Evolutionary conservation across 1,140 invertebrate species (phyloP), one percentile per base, ranked within the genome.

Genomic region (Ceratoteleas bidentatus): DNA sequence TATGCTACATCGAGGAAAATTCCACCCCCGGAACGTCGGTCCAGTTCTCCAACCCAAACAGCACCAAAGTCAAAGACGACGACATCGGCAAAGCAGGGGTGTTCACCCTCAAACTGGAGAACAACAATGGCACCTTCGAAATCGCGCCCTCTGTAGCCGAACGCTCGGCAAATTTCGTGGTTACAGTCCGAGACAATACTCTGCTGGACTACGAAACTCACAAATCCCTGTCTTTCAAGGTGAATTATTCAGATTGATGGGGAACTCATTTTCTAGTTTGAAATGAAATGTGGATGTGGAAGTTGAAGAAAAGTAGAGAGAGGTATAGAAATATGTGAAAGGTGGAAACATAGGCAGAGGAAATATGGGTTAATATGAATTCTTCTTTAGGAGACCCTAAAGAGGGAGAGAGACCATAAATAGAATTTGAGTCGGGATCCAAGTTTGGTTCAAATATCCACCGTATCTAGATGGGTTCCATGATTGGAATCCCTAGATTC

Each of bases 41-140:
- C 14, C 92, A 93, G 77, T 96, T 96, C 85, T 90, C 90, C 56
- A 95, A 96, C 83, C 94, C 93, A 13, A 96, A 95, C 87, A 92
- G 93, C 36, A 93, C 94, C 2, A 93, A 93, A 91, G 95, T 96
- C 9, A 94, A 93, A 64, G 95, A 96, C 83, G 95, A 96, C 81
- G 95, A 96, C 86, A 94, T 94, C 86, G 96, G 94, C 8, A 95
- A 96, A 85, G 96, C 96, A 85, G 96, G 96, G 15, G 95, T 97
- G 3, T 97, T 98, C 87, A 94, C 96, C 4, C 88, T 98, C 6
- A 93, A 94, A 43, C 87, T 98, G 62, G 92, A 95, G 13, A 95
- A 95, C 66, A 96, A 97, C 87, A 96, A 97, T 88, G 95, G 95
- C 13, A 97, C 96, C 2, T 98, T 98, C 88, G 96, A 97, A 88